Conservation (phyloP, 2,888 invertebrate genomes). For the Drosophila borealis region DNA sequence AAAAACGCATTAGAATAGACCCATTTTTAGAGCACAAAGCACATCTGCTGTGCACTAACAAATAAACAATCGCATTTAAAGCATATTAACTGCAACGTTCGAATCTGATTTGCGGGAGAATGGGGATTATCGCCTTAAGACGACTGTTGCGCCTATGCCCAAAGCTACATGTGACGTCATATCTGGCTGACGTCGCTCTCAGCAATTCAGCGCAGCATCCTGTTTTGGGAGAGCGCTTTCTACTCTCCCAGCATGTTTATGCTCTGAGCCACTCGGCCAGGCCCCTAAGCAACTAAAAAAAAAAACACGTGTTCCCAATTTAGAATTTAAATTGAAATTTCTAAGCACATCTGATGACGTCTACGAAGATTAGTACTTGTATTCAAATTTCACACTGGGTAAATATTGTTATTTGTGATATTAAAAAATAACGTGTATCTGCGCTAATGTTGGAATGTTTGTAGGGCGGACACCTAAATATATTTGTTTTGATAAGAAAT, state of each 20-base stretch:
- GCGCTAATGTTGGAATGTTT: background rate
- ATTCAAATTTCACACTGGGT: background rate
- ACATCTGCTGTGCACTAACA: background rate
- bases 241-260: background rate
- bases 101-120: background rate
- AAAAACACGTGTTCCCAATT: constrained; percentile 51
- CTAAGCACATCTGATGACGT: constrained; percentile 1
- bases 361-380: background rate
- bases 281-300: constrained; percentile 36
- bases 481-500: constrained; percentile 11
- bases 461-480: background rate
- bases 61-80: background rate
- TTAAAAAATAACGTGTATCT: background rate
- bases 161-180: constrained; percentile 19
- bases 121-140: background rate
- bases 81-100: background rate
- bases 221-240: background rate
- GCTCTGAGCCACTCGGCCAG: constrained; percentile 33
- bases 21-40: background rate
- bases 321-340: constrained; percentile 15
- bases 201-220: constrained; percentile 46
- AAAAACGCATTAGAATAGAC: background rate
- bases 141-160: constrained; percentile 23
- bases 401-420: background rate
- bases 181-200: constrained; percentile 6